Conservation (phyloP, 2,797 vertebrate species). For the Peromyscus eremicus region DNA sequence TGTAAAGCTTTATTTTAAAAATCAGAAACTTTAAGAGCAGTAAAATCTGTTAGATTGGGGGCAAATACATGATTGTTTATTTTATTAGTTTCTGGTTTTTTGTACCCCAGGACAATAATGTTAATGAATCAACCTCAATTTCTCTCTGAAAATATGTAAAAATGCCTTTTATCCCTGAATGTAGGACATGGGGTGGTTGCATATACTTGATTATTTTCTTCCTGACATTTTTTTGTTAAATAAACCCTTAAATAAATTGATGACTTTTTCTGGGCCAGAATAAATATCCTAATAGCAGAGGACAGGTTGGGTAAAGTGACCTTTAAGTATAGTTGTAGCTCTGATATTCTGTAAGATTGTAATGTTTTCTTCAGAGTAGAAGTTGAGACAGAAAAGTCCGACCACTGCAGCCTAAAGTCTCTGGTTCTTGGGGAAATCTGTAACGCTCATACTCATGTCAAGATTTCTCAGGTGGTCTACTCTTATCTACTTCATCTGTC, state of each 20-base stretch:
- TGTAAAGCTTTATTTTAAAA: constrained; percentile 30
- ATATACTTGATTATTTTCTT: constrained; percentile 32
- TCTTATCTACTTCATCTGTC: background rate
- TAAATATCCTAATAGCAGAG: constrained; percentile 8
- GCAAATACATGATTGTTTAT: background rate
- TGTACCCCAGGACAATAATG: background rate
- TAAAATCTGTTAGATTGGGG: background rate
- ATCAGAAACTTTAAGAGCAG: background rate
- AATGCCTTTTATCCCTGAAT: background rate
- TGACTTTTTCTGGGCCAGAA: background rate
- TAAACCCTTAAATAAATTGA: background rate
- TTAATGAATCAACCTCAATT: constrained; percentile 12
- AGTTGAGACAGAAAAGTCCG: background rate
- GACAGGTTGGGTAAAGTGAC: constrained; percentile 13
- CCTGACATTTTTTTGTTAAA: background rate
- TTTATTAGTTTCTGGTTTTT: constrained; percentile 19
- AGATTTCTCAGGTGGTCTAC: background rate
- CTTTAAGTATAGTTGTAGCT: background rate
- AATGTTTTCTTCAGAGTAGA: background rate
- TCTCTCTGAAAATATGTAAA: constrained; percentile 37
- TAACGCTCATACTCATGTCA: background rate
- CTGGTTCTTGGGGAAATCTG: background rate
- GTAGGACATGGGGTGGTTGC: background rate
- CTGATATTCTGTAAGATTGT: background rate
- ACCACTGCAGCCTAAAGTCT: background rate